Base-by-base conservation (phyloP, 1,140 invertebrate species). In the Heliconius congener region DNA sequence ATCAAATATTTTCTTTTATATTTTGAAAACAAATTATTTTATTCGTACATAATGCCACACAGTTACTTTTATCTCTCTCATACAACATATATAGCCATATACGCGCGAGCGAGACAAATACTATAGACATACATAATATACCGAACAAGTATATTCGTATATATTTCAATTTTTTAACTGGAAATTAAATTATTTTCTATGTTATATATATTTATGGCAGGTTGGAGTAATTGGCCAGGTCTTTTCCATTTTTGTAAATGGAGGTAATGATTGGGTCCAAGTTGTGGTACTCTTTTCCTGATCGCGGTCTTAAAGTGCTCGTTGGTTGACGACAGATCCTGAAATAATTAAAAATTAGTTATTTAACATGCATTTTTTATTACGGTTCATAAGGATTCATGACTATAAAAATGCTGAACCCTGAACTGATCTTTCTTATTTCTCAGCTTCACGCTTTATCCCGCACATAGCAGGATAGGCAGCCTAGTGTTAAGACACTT, bases 211-310 rank as follows among this genome's bases (percentile, higher is more conserved):
- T 79, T 85, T 79, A 83, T 30, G 82, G 82, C 71, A 81, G 76
- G 76, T 85, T 81, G 27, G 86, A 74, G 81, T 86, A 85, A 75
- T 94, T 92, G 39, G 87, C 79, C 13, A 92, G 85, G 23, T 93
- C 91, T 74, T 92, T 91, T 2, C 89, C 89, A 52, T 87, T 90
- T 75, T 92, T 93, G 79, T 92, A 94, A 88, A 92, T 90, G 19
- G 93, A 93, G 6, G 94, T 93, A 34, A 97, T 92, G 83, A 97
- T 96, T 71, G 96, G 95, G 89, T 98, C 97, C 77, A 98, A 96
- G 87, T 97, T 97, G 93, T 97, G 83, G 93, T 98, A 98, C 91
- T 98, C 98, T 86, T 97, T 97, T 30, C 98, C 98, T 9, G 97
- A 98, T 16, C 98, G 95, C 11, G 98, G 98, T 85, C 98, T 96